Evolutionary conservation across 1,140 invertebrate species (phyloP).

Genomic region (Seison nebaliae): DNA sequence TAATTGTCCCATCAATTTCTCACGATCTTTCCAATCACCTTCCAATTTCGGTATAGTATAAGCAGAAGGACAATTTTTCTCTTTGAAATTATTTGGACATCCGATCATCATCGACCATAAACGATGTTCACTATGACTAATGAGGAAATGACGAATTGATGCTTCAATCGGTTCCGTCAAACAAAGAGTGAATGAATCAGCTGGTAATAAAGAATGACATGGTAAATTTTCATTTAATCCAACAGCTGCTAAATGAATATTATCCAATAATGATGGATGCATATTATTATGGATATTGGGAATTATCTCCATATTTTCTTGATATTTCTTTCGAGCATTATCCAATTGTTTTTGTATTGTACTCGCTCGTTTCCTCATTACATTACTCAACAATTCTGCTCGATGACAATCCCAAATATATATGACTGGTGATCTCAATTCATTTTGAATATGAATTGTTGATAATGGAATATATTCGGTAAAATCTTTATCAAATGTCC

Average conservation of each 20-base stretch:
- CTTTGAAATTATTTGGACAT: neutral
- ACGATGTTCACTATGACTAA: too few relatives aligned
- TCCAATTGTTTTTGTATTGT: constrained; percentile 65
- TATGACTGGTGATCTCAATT: constrained; percentile 94
- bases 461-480: constrained; percentile 97
- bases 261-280: too few relatives aligned
- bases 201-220: constrained; percentile 89
- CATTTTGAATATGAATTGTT: constrained; percentile 83
- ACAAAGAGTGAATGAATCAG: constrained; percentile 87
- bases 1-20: constrained; percentile 85
- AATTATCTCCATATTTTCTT: neutral
- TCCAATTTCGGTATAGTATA: too few relatives aligned
- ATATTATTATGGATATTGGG: too few relatives aligned
- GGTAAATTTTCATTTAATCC: constrained; percentile 63
- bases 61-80: too few relatives aligned
- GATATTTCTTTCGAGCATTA: too few relatives aligned
- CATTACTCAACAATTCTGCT: constrained; percentile 75
- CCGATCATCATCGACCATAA: neutral
- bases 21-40: constrained; percentile 68
- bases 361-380: constrained; percentile 51
- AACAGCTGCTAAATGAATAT: constrained; percentile 84
- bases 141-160: constrained; percentile 36
- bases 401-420: constrained; percentile 98
- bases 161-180: constrained; percentile 92
- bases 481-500: constrained; percentile 92